Evolutionary conservation across 2,888 invertebrate genomes (phyloP).

Genomic region (Machimus rusticus): DNA sequence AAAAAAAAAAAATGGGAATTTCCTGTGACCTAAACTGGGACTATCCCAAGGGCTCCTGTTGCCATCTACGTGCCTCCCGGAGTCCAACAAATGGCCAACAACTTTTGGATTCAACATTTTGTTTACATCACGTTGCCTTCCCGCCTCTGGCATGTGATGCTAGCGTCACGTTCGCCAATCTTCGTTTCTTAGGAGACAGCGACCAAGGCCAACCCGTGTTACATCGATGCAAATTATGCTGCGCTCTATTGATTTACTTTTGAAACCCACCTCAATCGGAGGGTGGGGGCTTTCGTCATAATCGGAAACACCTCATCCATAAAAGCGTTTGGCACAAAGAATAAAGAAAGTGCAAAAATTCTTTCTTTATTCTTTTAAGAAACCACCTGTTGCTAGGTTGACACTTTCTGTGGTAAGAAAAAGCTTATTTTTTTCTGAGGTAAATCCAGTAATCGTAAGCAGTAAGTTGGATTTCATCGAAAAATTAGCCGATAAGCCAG

Average conservation of each 20-base stretch:
- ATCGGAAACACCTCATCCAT: background rate
- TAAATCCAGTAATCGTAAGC: background rate
- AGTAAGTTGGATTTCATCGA: background rate
- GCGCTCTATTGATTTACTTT: background rate
- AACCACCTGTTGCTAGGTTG: background rate
- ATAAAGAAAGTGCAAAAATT: background rate
- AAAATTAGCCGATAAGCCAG: background rate
- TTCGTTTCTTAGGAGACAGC: background rate
- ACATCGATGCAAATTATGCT: background rate
- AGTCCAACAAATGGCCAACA: background rate
- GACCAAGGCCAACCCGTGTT: background rate
- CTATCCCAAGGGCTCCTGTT: background rate
- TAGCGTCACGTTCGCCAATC: background rate
- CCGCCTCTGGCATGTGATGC: background rate
- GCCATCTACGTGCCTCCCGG: background rate
- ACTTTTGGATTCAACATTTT: background rate
- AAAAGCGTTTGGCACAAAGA: background rate
- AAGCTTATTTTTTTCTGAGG: background rate
- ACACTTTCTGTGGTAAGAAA: background rate
- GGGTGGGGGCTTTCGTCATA: background rate
- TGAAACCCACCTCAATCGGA: background rate
- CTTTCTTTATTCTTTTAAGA: background rate
- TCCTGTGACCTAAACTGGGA: background rate
- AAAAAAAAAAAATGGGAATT: background rate
- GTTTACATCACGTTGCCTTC: background rate